Percentiles rank a stretch among this genome's conserved stretches.
These are phyloP conservation scores for Mobula hypostoma DNA, from an alignment of 2,113 vertebrate species.

Conservation along the genomic window DNA sequence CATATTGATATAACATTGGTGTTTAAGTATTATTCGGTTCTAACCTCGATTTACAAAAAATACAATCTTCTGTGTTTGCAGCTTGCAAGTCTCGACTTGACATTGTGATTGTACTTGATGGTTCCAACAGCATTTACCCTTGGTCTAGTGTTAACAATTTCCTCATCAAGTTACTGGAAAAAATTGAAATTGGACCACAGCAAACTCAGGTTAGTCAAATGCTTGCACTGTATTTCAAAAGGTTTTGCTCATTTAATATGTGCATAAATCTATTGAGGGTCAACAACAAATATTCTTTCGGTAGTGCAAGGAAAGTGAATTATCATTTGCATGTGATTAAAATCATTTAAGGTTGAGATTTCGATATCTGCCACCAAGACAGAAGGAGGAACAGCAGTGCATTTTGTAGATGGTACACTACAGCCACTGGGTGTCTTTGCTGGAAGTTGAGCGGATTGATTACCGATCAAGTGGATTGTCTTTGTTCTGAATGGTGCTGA, in stretches of 20 bases:
- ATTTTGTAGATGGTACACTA: no score
- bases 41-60: not conserved
- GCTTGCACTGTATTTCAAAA: conserved; percentile 32
- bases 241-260: not conserved
- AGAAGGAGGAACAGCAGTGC: no score
- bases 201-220: conserved; percentile 72
- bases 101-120: conserved; percentile 86
- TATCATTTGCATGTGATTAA: not conserved
- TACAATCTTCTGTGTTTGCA: conserved; percentile 51
- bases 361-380: no score
- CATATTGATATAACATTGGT: not conserved
- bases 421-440: no score
- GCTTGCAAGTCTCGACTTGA: conserved; percentile 80
- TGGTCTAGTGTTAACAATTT: conserved; percentile 77
- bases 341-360: no score
- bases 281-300: not conserved
- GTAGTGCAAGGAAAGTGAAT: not conserved
- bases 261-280: not conserved
- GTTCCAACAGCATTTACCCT: conserved; percentile 93
- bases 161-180: conserved; percentile 68
- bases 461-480: no score
- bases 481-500: no score
- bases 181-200: conserved; percentile 75
- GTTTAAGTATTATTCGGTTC: not conserved
- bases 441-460: no score